Evolutionary conservation across 2,888 invertebrate species (phyloP).

Genomic region (Thereva nobilitata): DNA sequence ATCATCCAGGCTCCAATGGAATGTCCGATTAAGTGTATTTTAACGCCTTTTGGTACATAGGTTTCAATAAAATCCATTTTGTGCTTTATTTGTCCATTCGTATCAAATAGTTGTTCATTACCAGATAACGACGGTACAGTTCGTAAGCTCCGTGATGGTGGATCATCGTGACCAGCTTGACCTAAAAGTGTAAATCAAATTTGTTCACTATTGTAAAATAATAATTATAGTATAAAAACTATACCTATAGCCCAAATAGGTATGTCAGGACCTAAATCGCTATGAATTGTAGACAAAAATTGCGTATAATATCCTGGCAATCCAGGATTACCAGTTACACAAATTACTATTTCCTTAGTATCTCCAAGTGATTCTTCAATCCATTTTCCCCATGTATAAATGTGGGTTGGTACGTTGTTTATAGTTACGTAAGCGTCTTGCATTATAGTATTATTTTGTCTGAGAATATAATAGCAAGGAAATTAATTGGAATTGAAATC

Average conservation of each 20-base stretch:
- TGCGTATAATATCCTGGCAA: constrained; percentile 77
- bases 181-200: constrained; percentile 49
- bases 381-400: constrained; percentile 74
- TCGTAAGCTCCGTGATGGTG: constrained; percentile 60
- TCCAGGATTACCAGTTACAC: constrained; percentile 89
- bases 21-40: constrained; percentile 83
- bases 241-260: constrained; percentile 80
- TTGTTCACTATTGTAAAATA: not conserved
- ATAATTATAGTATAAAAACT: constrained; percentile 36
- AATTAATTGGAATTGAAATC: no score
- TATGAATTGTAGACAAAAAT: constrained; percentile 71
- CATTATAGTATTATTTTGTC: constrained; percentile 45
- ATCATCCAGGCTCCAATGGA: constrained; percentile 89
- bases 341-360: constrained; percentile 67
- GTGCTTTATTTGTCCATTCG: constrained; percentile 70
- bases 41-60: constrained; percentile 72
- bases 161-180: constrained; percentile 81
- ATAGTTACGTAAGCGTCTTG: constrained; percentile 59
- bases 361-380: constrained; percentile 66
- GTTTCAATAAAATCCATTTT: constrained; percentile 68
- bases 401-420: constrained; percentile 71
- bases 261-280: constrained; percentile 60
- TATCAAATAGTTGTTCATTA: constrained; percentile 68
- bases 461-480: no score
- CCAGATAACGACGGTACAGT: constrained; percentile 60